Evolutionary conservation across 2,113 vertebrate species (phyloP), one percentile per base, ranked within the genome.

Genomic region (Xiphophorus maculatus): DNA sequence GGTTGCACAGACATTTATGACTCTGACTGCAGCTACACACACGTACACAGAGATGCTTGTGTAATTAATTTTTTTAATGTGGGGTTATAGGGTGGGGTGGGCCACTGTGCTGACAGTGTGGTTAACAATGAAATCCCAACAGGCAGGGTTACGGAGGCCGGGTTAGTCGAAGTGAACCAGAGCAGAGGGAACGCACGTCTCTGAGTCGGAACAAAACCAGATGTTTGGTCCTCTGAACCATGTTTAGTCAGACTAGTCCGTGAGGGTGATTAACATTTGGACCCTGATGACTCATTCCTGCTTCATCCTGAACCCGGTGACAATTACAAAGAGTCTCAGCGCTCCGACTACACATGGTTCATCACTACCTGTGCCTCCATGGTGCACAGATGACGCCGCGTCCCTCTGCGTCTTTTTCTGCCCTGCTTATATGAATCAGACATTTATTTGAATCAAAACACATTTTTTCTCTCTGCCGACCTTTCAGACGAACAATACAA

Each of bases 241-340:
- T 78, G 81, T 84, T 77, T 69, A 83, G 77, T 78, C 80, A 79
- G 66, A 66, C 79, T 22, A 75, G 74, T 74, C 65, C 60, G 44
- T 19, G 44, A 3, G 63, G 32, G 75, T 83, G 87, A 92, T 90
- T 90, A 89, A 83, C 81, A 89, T 85, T 87, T 0, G 54, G 78
- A 42, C 73, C 19, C 48, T n/a, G 73, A 81, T 92, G 89, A 92
- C 69, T 92, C 88, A 89, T 88, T 73, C 9, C 67, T 69, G 69
- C 76, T 75, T 80, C 78, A 74, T 74, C 80, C n/a, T 86, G 64
- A 58, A 79, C 75, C 70, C 79, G 76, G 66, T 85, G 81, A 87
- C 81, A 79, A 81, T 86, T 77, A 80, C 68, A 74, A 68, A 35
- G 63, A 82, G 79, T 76, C 73, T 65, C 77, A 69, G 44, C 75